Evolutionary conservation across 1,140 invertebrate species (phyloP).

Genomic region (Chymomyza costata): DNA sequence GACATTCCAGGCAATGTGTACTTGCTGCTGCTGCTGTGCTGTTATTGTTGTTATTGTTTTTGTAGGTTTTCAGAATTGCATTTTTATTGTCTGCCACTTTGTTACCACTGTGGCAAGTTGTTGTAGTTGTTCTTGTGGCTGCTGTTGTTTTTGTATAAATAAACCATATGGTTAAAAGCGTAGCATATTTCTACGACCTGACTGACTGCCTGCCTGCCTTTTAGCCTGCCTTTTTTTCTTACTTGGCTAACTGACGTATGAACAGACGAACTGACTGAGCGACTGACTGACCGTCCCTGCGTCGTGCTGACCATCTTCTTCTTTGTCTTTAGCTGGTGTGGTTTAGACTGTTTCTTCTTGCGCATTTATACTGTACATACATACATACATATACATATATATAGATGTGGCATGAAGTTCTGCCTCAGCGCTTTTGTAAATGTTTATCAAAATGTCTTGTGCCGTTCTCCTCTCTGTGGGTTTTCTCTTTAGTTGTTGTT

Average conservation of each 20-base stretch:
- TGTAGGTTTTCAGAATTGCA: conserved; percentile 64
- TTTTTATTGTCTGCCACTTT: conserved; percentile 71
- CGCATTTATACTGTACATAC: conserved; percentile 25
- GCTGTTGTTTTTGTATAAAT: conserved; percentile 61
- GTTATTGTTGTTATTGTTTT: conserved; percentile 34
- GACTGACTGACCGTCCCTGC: too few species aligned
- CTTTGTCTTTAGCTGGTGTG: conserved; percentile 17
- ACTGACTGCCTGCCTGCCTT: conserved; percentile 18
- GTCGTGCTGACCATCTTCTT: too few species aligned
- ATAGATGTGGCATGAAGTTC: conserved; percentile 55
- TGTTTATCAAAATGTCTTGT: conserved; percentile 73
- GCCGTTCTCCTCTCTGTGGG: conserved; percentile 45
- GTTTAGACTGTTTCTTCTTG: conserved; percentile 14
- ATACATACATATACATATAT: too few species aligned
- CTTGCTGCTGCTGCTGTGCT: neutral
- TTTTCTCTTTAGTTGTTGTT: conserved; percentile 7
- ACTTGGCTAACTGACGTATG: too few species aligned
- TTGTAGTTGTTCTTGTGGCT: conserved; percentile 14
- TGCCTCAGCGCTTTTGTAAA: conserved; percentile 69
- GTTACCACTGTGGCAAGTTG: conserved; percentile 42
- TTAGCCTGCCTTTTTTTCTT: conserved; percentile 27
- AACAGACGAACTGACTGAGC: too few species aligned
- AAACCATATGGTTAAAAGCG: conserved; percentile 72
- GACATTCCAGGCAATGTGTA: conserved; percentile 50
- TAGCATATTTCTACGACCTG: conserved; percentile 59